These are phyloP conservation scores for Equus przewalskii DNA, from an alignment of 2,113 vertebrate species.

Conservation along the genomic window DNA sequence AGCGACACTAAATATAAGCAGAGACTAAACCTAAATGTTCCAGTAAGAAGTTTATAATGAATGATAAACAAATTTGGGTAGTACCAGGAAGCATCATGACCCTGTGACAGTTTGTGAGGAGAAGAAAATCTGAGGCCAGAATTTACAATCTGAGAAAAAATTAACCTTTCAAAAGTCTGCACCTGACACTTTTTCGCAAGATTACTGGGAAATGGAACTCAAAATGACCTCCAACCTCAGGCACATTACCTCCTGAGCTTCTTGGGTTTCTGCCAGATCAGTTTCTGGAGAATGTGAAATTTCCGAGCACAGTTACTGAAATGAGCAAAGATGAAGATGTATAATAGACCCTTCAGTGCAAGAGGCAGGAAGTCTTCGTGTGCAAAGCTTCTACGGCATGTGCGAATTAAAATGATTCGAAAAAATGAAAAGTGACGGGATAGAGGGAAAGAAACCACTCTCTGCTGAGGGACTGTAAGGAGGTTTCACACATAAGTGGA, in stretches of 20 bases:
- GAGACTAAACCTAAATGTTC: not conserved
- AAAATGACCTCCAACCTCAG: constrained; percentile 50
- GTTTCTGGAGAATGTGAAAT: constrained; percentile 51
- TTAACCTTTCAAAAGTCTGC: constrained; percentile 54
- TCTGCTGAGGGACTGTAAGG: not conserved
- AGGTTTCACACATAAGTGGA: constrained; percentile 17
- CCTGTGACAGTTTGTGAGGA: not conserved
- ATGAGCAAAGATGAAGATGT: constrained; percentile 28
- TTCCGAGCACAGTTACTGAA: constrained; percentile 31
- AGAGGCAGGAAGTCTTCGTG: not conserved
- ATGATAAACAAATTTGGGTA: not conserved
- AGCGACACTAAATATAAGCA: constrained; percentile 17
- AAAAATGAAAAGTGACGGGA: not conserved
- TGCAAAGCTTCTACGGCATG: not conserved
- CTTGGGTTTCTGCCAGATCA: constrained; percentile 54
- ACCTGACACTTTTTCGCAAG: constrained; percentile 35
- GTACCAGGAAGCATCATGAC: not conserved
- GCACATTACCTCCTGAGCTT: not conserved
- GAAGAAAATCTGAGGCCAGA: constrained; percentile 56
- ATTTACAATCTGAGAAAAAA: constrained; percentile 40
- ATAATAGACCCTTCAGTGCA: constrained; percentile 33
- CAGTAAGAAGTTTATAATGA: constrained; percentile 30
- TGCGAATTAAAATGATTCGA: constrained; percentile 57
- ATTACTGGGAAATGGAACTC: constrained; percentile 59
- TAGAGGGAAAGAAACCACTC: not conserved